Conservation (phyloP, 1,140 invertebrate genomes). For the Meloidogyne floridensis region DNA sequence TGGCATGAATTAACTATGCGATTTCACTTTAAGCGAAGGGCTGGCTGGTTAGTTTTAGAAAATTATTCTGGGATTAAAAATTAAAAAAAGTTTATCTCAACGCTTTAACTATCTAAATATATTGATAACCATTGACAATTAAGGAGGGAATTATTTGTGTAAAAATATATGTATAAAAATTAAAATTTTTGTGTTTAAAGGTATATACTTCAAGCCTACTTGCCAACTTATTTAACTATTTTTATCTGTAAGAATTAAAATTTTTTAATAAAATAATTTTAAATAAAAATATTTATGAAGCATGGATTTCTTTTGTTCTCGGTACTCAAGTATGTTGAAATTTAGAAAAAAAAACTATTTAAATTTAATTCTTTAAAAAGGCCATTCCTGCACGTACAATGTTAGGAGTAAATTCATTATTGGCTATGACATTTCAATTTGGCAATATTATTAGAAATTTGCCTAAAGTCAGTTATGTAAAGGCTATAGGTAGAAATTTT, state of each 20-base stretch:
- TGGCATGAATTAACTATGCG: slow-evolving; percentile 65
- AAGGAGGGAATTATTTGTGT: too few species aligned
- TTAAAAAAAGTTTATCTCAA: too few species aligned
- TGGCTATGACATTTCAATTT: slow-evolving; percentile 56
- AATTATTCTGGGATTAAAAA: background rate
- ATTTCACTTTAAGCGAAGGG: slow-evolving; percentile 63
- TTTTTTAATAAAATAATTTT: slow-evolving; percentile 16
- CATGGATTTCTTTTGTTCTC: slow-evolving; percentile 65
- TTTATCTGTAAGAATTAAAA: slow-evolving; percentile 58
- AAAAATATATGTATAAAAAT: background rate
- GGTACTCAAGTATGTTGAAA: slow-evolving; percentile 41
- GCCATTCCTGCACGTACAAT: slow-evolving; percentile 57
- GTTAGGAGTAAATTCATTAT: slow-evolving; percentile 54
- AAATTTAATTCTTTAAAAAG: slow-evolving; percentile 1
- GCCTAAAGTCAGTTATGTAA: slow-evolving; percentile 54
- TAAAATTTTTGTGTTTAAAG: slow-evolving; percentile 5
- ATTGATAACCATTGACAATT: too few species aligned
- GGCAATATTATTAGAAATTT: slow-evolving; percentile 43
- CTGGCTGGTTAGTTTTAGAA: slow-evolving; percentile 57
- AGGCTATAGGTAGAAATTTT: slow-evolving; percentile 35
- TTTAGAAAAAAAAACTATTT: background rate
- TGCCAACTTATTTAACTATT: slow-evolving; percentile 65
- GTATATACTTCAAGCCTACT: slow-evolving; percentile 62
- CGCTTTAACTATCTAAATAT: too few species aligned
- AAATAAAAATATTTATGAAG: slow-evolving; percentile 38